Percentiles rank a stretch among this genome's conserved stretches.
Evolutionary conservation across 53 echinoderm and acorn worm genomes (phyloP).

Genomic region (Echinometra lucunter): DNA sequence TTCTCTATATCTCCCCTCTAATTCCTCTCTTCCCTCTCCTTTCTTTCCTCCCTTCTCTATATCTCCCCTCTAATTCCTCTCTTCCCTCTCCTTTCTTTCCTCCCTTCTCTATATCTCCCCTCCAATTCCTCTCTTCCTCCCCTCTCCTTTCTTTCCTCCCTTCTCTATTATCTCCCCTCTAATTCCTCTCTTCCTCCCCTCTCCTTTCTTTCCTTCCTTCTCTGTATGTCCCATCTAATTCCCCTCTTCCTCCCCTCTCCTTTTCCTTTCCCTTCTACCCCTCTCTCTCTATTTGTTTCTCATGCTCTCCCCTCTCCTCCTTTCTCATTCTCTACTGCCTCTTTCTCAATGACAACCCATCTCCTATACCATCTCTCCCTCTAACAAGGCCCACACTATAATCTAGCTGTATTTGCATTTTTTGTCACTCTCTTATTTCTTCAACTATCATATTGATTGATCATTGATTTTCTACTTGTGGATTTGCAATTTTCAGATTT

Average conservation of each 20-base stretch:
- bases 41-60: too few species aligned
- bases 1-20: too few species aligned
- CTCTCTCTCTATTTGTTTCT: background rate
- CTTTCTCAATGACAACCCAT: background rate
- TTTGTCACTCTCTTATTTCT: background rate
- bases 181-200: background rate
- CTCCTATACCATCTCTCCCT: background rate
- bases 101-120: too few species aligned
- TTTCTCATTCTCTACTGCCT: background rate
- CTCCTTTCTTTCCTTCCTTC: background rate
- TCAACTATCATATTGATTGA: background rate
- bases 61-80: too few species aligned
- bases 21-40: too few species aligned
- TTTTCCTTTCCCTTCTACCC: background rate
- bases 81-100: too few species aligned
- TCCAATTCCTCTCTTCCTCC: background rate
- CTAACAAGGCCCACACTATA: too few species aligned
- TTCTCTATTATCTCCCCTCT: background rate
- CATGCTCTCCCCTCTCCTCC: too few species aligned
- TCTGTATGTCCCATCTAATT: background rate
- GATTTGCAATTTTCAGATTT: background rate
- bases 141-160: background rate
- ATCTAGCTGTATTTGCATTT: background rate
- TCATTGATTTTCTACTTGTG: background rate
- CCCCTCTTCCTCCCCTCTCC: background rate